phyloP scores from a whole-genome alignment of 2,113 vertebrate genomes.

The Rhea pennata region DNA sequence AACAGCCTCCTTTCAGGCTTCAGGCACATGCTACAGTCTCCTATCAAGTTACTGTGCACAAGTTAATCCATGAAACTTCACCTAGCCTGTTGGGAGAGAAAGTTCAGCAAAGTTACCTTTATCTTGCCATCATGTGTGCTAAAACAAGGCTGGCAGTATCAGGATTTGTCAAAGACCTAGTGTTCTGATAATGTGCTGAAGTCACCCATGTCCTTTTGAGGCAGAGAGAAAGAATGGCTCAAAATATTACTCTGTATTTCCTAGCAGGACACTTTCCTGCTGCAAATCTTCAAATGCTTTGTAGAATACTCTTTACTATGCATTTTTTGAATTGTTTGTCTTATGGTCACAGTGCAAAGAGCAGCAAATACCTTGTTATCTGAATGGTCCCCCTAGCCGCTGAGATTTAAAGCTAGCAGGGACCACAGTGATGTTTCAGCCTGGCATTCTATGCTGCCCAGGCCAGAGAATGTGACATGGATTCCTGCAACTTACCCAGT shows the following conservation, averaged over 20 bases:
- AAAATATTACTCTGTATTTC: rapidly evolving
- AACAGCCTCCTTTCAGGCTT: rapidly evolving
- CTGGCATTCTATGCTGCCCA: background rate
- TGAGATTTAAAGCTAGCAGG: background rate
- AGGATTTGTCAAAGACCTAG: background rate
- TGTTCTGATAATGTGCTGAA: rapidly evolving
- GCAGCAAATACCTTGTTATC: background rate
- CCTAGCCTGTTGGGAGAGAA: background rate
- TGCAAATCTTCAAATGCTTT: background rate
- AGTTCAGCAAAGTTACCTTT: background rate
- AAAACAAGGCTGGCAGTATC: background rate
- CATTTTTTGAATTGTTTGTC: background rate
- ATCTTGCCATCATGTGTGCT: rapidly evolving
- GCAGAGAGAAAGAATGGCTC: background rate
- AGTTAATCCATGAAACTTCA: background rate
- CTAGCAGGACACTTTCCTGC: background rate
- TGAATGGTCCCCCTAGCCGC: background rate
- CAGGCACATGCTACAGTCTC: rapidly evolving
- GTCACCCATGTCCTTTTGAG: background rate
- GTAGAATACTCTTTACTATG: background rate
- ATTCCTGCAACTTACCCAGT: rapidly evolving
- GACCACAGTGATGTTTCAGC: background rate
- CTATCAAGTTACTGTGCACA: background rate
- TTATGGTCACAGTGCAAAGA: background rate
- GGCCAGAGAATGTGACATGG: background rate